phyloP scores from a whole-genome alignment of 2,888 invertebrate genomes.

The Trissolcus japonicus region DNA sequence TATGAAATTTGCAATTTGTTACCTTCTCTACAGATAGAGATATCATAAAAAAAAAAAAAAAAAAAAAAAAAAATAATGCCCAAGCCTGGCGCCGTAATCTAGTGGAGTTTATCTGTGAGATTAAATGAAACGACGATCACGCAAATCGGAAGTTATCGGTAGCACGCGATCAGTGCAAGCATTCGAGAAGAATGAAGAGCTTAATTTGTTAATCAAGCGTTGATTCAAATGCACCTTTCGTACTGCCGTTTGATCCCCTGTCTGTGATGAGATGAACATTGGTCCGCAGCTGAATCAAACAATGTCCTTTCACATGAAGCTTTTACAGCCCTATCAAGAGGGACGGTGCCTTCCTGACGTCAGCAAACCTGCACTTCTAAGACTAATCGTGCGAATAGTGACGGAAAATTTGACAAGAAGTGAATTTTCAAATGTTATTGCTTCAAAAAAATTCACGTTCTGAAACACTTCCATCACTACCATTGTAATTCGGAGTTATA shows the following conservation, averaged over 20 bases:
- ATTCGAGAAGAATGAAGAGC: slow-evolving; percentile 71
- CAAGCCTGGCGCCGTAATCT: neutral
- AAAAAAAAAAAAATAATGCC: neutral
- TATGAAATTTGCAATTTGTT: too few relatives aligned
- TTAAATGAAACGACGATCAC: slow-evolving; percentile 61
- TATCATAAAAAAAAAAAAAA: slow-evolving; percentile 12
- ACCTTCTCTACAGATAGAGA: slow-evolving; percentile 8
- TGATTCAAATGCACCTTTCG: slow-evolving; percentile 75
- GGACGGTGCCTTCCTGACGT: slow-evolving; percentile 59
- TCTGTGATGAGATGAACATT: slow-evolving; percentile 63
- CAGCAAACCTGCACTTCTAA: slow-evolving; percentile 54
- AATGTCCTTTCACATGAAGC: slow-evolving; percentile 75
- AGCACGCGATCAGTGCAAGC: slow-evolving; percentile 61
- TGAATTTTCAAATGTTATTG: too few relatives aligned
- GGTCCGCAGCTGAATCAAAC: slow-evolving; percentile 74
- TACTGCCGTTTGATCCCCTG: slow-evolving; percentile 60
- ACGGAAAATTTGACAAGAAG: slow-evolving; percentile 30
- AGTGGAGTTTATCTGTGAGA: slow-evolving; percentile 6
- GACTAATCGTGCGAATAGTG: slow-evolving; percentile 43
- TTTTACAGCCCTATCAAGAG: slow-evolving; percentile 72
- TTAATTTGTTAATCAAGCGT: slow-evolving; percentile 75
- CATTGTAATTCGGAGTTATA: too few relatives aligned
- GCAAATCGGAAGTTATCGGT: slow-evolving; percentile 64
- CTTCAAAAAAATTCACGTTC: too few relatives aligned
- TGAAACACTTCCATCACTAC: too few relatives aligned